phyloP scores from a whole-genome alignment of 2,113 vertebrate genomes.

The Glaucomys volans region DNA sequence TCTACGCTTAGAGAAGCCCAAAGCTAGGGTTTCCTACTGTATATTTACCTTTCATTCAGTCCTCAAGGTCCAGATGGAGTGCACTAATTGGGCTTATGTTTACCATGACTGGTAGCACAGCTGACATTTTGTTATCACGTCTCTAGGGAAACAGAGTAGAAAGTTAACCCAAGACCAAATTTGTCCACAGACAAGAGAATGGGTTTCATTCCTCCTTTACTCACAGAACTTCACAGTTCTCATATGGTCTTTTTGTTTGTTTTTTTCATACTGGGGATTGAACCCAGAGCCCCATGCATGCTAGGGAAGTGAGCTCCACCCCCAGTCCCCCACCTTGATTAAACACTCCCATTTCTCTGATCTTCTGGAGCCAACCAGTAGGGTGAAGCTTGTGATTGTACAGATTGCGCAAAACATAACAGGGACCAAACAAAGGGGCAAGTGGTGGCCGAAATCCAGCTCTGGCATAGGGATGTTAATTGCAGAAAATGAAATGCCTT shows the following conservation, averaged over 20 bases:
- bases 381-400: background rate
- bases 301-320: background rate
- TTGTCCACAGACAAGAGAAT: background rate
- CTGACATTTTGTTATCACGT: background rate
- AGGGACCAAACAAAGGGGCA: background rate
- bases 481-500: no score
- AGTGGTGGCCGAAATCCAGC: background rate
- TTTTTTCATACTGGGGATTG: no score
- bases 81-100: background rate
- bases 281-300: background rate
- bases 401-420: background rate
- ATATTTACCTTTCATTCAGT: background rate
- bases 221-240: background rate
- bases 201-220: background rate
- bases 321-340: background rate
- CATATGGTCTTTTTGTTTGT: background rate
- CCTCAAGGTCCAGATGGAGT: background rate
- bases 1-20: background rate
- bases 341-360: background rate
- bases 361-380: background rate
- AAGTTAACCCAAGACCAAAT: constrained; percentile 41
- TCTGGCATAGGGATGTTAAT: background rate
- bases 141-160: constrained; percentile 35
- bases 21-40: background rate
- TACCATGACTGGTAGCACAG: background rate